Base-by-base conservation (phyloP, 2,797 vertebrate genomes). In the Anabas testudineus region DNA sequence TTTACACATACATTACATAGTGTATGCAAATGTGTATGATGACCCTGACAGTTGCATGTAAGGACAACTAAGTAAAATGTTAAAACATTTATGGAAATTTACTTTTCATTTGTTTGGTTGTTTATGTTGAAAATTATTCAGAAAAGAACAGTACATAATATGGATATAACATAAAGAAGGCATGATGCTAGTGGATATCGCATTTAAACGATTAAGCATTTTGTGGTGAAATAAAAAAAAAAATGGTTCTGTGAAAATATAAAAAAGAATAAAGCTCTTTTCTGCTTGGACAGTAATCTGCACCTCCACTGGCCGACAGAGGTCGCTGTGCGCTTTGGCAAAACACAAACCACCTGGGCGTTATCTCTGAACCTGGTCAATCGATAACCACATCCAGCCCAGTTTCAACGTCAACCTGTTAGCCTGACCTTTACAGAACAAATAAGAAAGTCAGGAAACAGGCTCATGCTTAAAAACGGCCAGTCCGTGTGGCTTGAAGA, bases 291-390 rank as follows among this genome's bases (percentile, higher is more conserved):
- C 5, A 21, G 6, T 37, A 5, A 30, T 7, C 10, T 3, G 10
- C 10, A 4, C 2, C 26, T 1, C 9, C 0, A 16, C 26, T 51
- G 7, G 0, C 78, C 90, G 7, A n/a, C 76, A 92, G 93, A 78
- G 52, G 39, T 14, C 76, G 75, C 71, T 81, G 71, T 19, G 52
- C 14, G n/a, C 80, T 32, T 48, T 5, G 49, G 36, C 30, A 19
- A 54, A n/a, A 4, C 7, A 2, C 8, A 46, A 71, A 22, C 10
- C 78, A 85, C 67, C 84, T 83, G 89, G 91, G 90, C 88, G 90
- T 93, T 75, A 90, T 91, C 81, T 74, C n/a, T 39, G 34, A 78
- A 86, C 78, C 77, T 46, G 74, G 57, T 84, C 67, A 45, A 67
- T 86, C 80, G 62, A 87, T 83, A 63, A 76, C n/a, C 75, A 74